Base-by-base conservation (phyloP, 2,113 vertebrate genomes). In the Recurvirostra avosetta region DNA sequence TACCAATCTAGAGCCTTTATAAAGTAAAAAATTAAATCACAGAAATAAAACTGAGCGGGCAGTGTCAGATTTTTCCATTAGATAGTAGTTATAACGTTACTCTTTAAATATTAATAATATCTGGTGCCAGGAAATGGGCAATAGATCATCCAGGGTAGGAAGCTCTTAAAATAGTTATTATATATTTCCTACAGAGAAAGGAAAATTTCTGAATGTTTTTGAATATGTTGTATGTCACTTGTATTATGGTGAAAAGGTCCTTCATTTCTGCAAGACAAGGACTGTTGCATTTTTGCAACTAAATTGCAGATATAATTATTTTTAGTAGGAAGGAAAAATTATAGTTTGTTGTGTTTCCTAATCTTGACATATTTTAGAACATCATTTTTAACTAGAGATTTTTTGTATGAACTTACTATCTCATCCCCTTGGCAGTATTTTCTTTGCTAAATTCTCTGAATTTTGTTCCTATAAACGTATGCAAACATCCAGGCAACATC, bases 401-500 rank as follows among this genome's bases (percentile, higher is more conserved):
- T 86, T 90, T 82, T 21, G 7, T 17, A 61, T 55, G 7, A 89
- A 65, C 14, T 72, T 82, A 30, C 17, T 76, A 1, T 63, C 32
- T 94, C 49, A 62, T 67, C 25, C 71, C 32, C 53, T 86, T 81
- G 63, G 72, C 47, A 55, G n/a, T 75, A 52, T 73, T 96, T 90
- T 79, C 61, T 83, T 62, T 95, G 76, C 29, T 61, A 55, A 89
- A 23, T 76, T 84, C 79, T 87, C 86, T 92, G 88, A 90, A 58
- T 95, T 95, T 93, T 55, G 43, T 81, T 84, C 71, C 77, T 86
- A 10, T 92, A 62, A 90, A 86, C 81, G 32, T 75, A 38, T 88
- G 79, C 91, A 97, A 97, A 95, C 94, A 95, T 84, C 66, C 91
- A 95, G 38, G 67, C 84, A 93, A 65, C 83, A 86, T 95, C 83